A percentile compares a stretch with the other conserved stretches of the same genome.
Conservation (phyloP, 2,888 invertebrate species). For the Chrysina gloriosa region DNA sequence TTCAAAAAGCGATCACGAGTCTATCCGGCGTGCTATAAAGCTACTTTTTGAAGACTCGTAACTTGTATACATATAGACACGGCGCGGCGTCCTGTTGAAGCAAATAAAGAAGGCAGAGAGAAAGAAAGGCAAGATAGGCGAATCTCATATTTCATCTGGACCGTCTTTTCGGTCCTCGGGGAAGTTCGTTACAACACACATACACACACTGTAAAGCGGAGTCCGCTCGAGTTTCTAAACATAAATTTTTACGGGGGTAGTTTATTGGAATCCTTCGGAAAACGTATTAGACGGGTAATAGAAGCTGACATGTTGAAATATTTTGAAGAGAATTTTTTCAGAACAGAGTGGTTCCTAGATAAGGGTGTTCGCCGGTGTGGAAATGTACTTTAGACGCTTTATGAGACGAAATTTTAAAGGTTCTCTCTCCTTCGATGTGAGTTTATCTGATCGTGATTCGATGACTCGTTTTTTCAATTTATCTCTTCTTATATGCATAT, state of each 20-base stretch:
- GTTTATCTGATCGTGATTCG: constrained; percentile 3
- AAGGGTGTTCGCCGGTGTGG: constrained; percentile 8
- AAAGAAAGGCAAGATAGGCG: constrained; percentile 4
- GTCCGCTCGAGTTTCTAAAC: constrained; percentile 26
- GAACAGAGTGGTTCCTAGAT: constrained; percentile 1
- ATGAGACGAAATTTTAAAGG: not conserved
- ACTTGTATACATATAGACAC: constrained; percentile 3
- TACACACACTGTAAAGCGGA: not conserved
- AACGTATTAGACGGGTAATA: constrained; percentile 25
- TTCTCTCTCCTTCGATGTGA: not conserved
- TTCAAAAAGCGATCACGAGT: constrained; percentile 17
- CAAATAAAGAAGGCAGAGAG: constrained; percentile 10
- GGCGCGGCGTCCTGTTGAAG: not conserved
- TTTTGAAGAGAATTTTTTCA: constrained; percentile 19
- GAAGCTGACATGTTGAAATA: constrained; percentile 30
- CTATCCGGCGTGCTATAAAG: constrained; percentile 13
- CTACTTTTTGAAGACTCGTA: constrained; percentile 8
- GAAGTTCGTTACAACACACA: constrained; percentile 14
- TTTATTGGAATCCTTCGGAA: constrained; percentile 29
- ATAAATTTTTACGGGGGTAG: constrained; percentile 30
- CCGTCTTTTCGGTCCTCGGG: constrained; percentile 25
- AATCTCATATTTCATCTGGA: constrained; percentile 32
- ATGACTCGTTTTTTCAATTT: not conserved
- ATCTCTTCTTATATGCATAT: not conserved
- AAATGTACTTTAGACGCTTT: constrained; percentile 14